phyloP scores from a whole-genome alignment of 1,140 invertebrate species.

The Pemphigus obesinymphae region DNA sequence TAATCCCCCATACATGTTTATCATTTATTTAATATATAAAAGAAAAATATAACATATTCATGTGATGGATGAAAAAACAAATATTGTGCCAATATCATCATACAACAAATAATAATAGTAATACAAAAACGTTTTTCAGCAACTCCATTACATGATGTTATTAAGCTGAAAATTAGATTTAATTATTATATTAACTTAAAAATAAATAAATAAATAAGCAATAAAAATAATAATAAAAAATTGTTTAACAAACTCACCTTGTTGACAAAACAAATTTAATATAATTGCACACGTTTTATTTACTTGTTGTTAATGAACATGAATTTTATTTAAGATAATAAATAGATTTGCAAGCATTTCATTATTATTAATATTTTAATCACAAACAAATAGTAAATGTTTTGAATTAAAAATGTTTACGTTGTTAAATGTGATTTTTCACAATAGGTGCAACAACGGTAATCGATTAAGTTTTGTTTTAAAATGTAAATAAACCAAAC shows the following conservation, averaged over 20 bases:
- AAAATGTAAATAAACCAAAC: background rate
- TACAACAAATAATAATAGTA: background rate
- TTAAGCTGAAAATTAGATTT: constrained; percentile 20
- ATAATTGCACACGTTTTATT: background rate
- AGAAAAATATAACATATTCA: no score
- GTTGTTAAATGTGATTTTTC: background rate
- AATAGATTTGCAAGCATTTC: background rate
- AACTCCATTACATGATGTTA: background rate
- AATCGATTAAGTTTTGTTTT: background rate
- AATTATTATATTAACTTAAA: background rate
- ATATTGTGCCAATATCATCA: no score
- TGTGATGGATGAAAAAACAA: no score
- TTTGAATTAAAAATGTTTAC: background rate
- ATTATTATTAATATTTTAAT: constrained; percentile 4
- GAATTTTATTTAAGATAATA: background rate
- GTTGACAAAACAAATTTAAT: background rate
- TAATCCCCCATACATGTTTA: no score
- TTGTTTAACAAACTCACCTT: constrained; percentile 16
- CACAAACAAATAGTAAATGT: constrained; percentile 14
- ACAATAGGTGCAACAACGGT: background rate
- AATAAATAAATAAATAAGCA: background rate
- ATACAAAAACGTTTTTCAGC: background rate
- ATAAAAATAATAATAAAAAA: background rate
- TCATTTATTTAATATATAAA: no score
- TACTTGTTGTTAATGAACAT: constrained; percentile 2